Evolutionary conservation across 2,113 vertebrate genomes (phyloP).

Genomic region (Pica pica): DNA sequence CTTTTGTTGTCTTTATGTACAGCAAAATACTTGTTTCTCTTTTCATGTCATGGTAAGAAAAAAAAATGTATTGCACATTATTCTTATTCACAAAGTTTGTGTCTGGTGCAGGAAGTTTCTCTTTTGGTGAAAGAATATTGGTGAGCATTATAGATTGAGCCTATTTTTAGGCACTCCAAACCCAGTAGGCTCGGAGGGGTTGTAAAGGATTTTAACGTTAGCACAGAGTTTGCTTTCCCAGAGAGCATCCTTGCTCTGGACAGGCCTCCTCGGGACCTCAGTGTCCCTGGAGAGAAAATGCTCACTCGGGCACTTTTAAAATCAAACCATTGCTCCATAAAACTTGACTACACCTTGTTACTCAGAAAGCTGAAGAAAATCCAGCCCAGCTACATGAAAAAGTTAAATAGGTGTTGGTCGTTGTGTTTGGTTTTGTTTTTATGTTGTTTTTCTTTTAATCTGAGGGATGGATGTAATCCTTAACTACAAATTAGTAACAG

Average conservation of each 20-base stretch:
- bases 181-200: not conserved
- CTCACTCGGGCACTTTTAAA: not conserved
- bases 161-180: constrained; percentile 22
- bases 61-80: constrained; percentile 88
- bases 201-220: not conserved
- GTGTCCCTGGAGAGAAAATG: not conserved
- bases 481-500: constrained; percentile 39
- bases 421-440: not conserved
- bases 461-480: not conserved
- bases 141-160: not conserved
- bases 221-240: not conserved
- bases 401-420: not conserved
- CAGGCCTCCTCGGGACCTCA: not conserved
- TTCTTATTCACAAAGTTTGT: constrained; percentile 58
- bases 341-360: not conserved
- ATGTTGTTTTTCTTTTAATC: not conserved
- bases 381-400: constrained; percentile 1
- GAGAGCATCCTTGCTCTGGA: not conserved
- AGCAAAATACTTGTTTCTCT: constrained; percentile 81
- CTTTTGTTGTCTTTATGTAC: constrained; percentile 85
- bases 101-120: constrained; percentile 47
- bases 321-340: not conserved
- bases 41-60: constrained; percentile 72
- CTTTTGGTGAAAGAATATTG: constrained; percentile 31
- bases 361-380: constrained; percentile 11